Conservation (phyloP, 2,113 vertebrate species). For the Calyptomena viridis region DNA sequence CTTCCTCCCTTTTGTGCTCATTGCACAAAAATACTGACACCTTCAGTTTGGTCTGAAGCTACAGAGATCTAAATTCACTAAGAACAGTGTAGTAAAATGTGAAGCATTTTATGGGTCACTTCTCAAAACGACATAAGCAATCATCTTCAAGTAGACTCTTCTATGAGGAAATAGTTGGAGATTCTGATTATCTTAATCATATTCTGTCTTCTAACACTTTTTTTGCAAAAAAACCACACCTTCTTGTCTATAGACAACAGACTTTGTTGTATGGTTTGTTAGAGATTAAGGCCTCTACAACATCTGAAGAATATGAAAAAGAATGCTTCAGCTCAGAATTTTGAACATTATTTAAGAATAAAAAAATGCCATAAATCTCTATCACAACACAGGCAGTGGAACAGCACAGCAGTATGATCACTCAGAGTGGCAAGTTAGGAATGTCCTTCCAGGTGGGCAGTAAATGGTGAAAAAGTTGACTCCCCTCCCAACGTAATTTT, state of each 20-base stretch:
- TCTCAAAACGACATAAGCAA: background rate
- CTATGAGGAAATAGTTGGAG: background rate
- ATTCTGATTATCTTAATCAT: background rate
- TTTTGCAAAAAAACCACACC: fast-evolving
- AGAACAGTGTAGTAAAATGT: background rate
- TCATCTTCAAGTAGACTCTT: background rate
- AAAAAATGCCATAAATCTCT: background rate
- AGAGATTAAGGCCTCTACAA: background rate
- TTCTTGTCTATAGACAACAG: background rate
- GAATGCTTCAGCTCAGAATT: background rate
- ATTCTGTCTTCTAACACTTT: background rate
- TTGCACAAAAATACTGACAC: background rate
- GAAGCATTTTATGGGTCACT: background rate
- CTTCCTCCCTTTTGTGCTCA: background rate
- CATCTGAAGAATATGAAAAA: background rate
- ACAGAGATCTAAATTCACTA: background rate
- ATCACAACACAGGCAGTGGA: background rate
- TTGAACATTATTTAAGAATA: background rate
- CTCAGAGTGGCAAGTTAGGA: background rate
- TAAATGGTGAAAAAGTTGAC: background rate
- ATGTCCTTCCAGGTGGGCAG: background rate
- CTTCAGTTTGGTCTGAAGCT: background rate
- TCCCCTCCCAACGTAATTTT: background rate
- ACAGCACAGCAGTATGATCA: background rate
- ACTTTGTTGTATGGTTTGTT: background rate